These are phyloP conservation scores for Nudaria mundana DNA, from an alignment of 2,888 invertebrate species.

Conservation along the genomic window DNA sequence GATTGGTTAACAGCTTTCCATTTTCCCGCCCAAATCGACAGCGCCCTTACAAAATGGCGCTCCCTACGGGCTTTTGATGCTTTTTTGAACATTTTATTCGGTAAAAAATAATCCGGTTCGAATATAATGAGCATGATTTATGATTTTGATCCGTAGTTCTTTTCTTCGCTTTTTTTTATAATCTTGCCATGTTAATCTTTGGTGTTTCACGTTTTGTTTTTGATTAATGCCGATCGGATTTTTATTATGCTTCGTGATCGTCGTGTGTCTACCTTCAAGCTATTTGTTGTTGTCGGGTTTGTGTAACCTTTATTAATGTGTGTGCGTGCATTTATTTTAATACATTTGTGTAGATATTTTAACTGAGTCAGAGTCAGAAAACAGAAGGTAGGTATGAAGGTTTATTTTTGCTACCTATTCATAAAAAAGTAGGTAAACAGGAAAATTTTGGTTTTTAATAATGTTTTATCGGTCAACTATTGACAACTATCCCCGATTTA, in stretches of 20 bases:
- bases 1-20: conserved; percentile 57
- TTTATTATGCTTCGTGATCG: conserved; percentile 43
- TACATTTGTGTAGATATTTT: too few relatives aligned
- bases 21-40: conserved; percentile 70
- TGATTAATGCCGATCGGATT: conserved; percentile 61
- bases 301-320: conserved; percentile 10
- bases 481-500: too few relatives aligned
- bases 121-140: conserved; percentile 81
- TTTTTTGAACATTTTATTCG: conserved; percentile 77
- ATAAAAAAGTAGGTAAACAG: too few relatives aligned
- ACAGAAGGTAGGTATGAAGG: too few relatives aligned
- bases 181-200: conserved; percentile 75
- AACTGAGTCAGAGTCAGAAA: too few relatives aligned
- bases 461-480: too few relatives aligned
- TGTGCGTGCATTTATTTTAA: not conserved
- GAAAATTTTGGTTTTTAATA: too few relatives aligned
- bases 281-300: conserved; percentile 10
- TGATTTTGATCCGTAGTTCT: conserved; percentile 71
- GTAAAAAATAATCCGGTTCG: conserved; percentile 80
- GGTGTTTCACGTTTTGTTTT: conserved; percentile 67
- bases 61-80: conserved; percentile 77
- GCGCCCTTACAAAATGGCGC: conserved; percentile 77
- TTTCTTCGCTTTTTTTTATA: conserved; percentile 49
- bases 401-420: too few relatives aligned
- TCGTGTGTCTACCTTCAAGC: conserved; percentile 17